A percentile compares a stretch with the other conserved stretches of the same genome.
Conservation (phyloP, 2,797 vertebrate species). For the Aeoliscus strigatus region DNA sequence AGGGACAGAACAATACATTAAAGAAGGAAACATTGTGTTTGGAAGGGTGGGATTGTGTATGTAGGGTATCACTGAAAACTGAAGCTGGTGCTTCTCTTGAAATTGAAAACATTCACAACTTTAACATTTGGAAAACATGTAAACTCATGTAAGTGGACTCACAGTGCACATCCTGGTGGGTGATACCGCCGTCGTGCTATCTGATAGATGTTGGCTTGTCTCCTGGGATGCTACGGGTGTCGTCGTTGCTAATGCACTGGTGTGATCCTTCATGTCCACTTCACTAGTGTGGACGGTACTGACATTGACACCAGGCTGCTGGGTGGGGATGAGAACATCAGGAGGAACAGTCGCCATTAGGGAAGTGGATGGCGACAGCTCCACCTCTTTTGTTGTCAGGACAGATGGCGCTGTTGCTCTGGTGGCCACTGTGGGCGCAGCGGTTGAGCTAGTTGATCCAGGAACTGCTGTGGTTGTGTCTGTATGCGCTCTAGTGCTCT, state of each 20-base stretch:
- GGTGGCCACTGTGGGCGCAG: constrained; percentile 8
- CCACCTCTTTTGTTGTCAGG: constrained; percentile 22
- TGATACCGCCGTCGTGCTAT: constrained; percentile 28
- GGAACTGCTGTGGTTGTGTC: constrained; percentile 14
- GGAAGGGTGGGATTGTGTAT: too few species aligned
- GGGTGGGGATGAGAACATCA: constrained; percentile 20
- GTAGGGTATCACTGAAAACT: too few species aligned
- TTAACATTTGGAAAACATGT: too few species aligned
- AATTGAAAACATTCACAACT: too few species aligned
- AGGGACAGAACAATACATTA: constrained; percentile 2
- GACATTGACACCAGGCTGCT: neutral
- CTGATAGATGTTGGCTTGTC: constrained; percentile 18
- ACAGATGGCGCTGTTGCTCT: constrained; percentile 17
- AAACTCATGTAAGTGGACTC: constrained; percentile 40
- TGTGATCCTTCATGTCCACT: constrained; percentile 4
- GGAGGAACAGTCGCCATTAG: constrained; percentile 6
- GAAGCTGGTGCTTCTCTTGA: too few species aligned
- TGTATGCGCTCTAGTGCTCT: constrained; percentile 22
- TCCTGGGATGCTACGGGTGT: constrained; percentile 6
- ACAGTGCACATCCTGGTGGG: constrained; percentile 70
- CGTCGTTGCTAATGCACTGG: constrained; percentile 14
- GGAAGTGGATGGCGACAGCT: neutral
- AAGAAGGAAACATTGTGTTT: too few species aligned
- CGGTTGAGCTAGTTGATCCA: neutral
- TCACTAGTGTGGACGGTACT: constrained; percentile 6